A percentile compares a stretch with the other conserved stretches of the same genome.
Evolutionary conservation across 2,888 invertebrate genomes (phyloP).

Genomic region (Carcina quercana): DNA sequence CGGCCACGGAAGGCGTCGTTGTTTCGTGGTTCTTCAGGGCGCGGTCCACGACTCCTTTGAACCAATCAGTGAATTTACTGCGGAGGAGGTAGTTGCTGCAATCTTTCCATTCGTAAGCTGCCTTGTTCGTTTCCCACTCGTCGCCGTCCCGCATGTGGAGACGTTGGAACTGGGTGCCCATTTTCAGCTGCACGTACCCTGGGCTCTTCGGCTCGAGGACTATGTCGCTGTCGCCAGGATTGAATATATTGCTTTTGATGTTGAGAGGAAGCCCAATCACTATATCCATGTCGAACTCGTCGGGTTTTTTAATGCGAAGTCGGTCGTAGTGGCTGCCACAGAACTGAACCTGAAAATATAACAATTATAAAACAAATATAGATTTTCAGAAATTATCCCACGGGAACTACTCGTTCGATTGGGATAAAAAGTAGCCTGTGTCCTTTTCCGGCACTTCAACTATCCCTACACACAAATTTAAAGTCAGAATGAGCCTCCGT

Average conservation of each 20-base stretch:
- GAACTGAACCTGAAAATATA: slow-evolving; percentile 45
- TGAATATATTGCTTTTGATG: slow-evolving; percentile 22
- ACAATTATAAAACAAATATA: slow-evolving; percentile 5
- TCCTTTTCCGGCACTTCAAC: too few relatives aligned
- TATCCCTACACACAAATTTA: too few relatives aligned
- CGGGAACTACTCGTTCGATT: too few relatives aligned
- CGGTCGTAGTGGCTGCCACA: slow-evolving; percentile 77
- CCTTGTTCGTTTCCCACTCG: slow-evolving; percentile 41
- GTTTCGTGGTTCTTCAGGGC: slow-evolving; percentile 47
- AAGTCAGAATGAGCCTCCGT: too few relatives aligned
- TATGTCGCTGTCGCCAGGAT: slow-evolving; percentile 42
- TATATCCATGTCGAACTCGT: slow-evolving; percentile 76
- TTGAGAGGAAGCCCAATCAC: slow-evolving; percentile 65
- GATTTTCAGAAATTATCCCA: too few relatives aligned
- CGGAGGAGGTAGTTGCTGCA: slow-evolving; percentile 49
- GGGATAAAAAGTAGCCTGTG: too few relatives aligned
- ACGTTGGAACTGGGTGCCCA: slow-evolving; percentile 43
- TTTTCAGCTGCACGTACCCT: slow-evolving; percentile 58
- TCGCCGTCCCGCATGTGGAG: slow-evolving; percentile 31
- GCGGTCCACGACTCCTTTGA: slow-evolving; percentile 59
- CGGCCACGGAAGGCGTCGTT: slow-evolving; percentile 7
- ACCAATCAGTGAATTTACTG: slow-evolving; percentile 66
- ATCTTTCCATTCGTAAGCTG: slow-evolving; percentile 52
- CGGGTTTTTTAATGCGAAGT: slow-evolving; percentile 70
- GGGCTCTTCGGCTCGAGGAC: slow-evolving; percentile 43